Conservation (phyloP, 2,113 vertebrate species). For the Hyperoodon ampullatus region DNA sequence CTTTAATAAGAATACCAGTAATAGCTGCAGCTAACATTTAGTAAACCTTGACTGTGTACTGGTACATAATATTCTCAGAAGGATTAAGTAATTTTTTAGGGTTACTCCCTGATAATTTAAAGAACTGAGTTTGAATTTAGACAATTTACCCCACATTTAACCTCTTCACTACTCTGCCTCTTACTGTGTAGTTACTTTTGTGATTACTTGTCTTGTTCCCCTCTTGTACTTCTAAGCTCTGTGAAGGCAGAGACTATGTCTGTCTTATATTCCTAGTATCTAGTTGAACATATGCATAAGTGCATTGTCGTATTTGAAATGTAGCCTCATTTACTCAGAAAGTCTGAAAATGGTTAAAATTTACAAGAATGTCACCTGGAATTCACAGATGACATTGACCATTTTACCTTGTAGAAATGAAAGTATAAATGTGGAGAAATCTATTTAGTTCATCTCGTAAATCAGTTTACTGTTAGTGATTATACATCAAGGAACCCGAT, state of each 20-base stretch:
- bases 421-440: constrained; percentile 3
- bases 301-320: neutral
- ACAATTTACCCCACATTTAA: neutral
- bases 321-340: neutral
- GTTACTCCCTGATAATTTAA: neutral
- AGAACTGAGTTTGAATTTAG: constrained; percentile 28
- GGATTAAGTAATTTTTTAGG: neutral
- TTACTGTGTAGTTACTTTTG: neutral
- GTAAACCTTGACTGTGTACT: neutral
- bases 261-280: neutral
- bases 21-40: neutral
- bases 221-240: neutral
- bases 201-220: neutral
- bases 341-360: neutral
- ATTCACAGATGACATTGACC: neutral
- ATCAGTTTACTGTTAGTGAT: neutral
- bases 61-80: neutral
- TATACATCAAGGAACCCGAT: neutral
- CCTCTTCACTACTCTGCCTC: neutral
- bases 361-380: neutral
- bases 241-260: neutral
- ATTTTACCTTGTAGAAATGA: neutral
- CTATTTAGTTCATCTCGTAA: neutral
- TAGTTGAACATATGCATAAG: neutral
- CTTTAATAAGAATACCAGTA: neutral